Conservation (phyloP, 1,140 invertebrate genomes). For the Pseudomyrmex dendroicus region DNA sequence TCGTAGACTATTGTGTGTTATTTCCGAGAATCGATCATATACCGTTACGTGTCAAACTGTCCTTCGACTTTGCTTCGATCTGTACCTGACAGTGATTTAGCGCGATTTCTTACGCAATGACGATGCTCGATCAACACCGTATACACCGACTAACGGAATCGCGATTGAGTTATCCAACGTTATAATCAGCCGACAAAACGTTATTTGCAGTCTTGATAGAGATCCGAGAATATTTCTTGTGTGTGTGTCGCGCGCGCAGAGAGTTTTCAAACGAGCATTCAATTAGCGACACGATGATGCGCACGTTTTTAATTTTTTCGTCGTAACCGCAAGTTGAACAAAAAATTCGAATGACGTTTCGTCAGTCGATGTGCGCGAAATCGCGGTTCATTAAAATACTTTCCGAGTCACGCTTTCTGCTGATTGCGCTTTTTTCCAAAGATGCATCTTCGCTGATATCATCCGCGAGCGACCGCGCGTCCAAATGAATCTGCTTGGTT, state of each 20-base stretch:
- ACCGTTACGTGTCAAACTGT: not conserved
- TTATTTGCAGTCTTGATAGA: not conserved
- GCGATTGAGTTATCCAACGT: not conserved
- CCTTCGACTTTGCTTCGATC: constrained; percentile 16
- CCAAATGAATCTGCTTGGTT: not conserved
- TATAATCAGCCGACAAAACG: not conserved
- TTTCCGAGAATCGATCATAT: not conserved
- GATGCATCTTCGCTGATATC: constrained; percentile 36
- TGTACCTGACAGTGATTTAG: constrained; percentile 9
- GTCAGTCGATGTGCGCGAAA: constrained; percentile 6
- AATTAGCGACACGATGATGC: not conserved
- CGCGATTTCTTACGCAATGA: constrained; percentile 27
- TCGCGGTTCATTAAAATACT: constrained; percentile 22
- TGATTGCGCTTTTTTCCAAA: not conserved
- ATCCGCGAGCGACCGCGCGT: not conserved
- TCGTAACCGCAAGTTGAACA: not conserved
- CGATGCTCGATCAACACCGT: not conserved
- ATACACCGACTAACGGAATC: not conserved
- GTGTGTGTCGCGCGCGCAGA: too few species aligned
- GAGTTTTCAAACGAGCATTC: not conserved
- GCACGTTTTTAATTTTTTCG: constrained; percentile 1
- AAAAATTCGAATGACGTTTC: constrained; percentile 1
- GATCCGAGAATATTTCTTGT: not conserved
- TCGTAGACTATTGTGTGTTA: not conserved
- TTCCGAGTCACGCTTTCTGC: constrained; percentile 21